Evolutionary conservation across 1,140 invertebrate species (phyloP).

Genomic region (Neodiprion pinetum): DNA sequence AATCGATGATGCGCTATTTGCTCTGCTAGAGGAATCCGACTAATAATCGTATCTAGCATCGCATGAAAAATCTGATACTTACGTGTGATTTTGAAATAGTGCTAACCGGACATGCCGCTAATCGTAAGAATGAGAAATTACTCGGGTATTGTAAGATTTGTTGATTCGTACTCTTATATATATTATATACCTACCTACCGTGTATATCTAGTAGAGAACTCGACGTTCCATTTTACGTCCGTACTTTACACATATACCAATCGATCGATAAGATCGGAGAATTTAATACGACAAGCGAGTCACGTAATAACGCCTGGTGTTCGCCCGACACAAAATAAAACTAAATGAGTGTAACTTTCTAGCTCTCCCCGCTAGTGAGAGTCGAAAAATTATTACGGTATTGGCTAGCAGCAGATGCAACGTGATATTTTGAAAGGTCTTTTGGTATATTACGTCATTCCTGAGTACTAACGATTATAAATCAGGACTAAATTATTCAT

Average conservation of each 20-base stretch:
- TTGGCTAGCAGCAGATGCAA: not conserved
- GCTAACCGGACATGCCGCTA: too few relatives aligned
- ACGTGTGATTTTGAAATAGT: too few relatives aligned
- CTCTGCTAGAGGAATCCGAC: too few relatives aligned
- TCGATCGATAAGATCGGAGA: not conserved
- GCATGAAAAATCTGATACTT: too few relatives aligned
- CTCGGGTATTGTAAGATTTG: too few relatives aligned
- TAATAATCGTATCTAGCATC: too few relatives aligned
- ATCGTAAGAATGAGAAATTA: too few relatives aligned
- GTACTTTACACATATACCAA: not conserved
- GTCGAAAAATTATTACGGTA: not conserved
- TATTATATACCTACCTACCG: too few relatives aligned
- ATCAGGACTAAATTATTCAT: not conserved
- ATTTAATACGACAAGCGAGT: not conserved
- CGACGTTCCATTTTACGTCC: not conserved
- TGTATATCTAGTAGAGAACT: too few relatives aligned
- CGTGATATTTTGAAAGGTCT: not conserved
- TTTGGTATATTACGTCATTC: not conserved
- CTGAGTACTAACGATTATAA: not conserved
- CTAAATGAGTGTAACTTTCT: not conserved
- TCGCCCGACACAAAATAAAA: not conserved
- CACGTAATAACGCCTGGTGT: constrained; percentile 4
- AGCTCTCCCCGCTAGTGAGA: not conserved
- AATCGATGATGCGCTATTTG: too few relatives aligned
- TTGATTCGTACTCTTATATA: too few relatives aligned